These are phyloP conservation scores for Rhipidura dahli DNA, from an alignment of 2,113 vertebrate genomes.

Conservation along the genomic window DNA sequence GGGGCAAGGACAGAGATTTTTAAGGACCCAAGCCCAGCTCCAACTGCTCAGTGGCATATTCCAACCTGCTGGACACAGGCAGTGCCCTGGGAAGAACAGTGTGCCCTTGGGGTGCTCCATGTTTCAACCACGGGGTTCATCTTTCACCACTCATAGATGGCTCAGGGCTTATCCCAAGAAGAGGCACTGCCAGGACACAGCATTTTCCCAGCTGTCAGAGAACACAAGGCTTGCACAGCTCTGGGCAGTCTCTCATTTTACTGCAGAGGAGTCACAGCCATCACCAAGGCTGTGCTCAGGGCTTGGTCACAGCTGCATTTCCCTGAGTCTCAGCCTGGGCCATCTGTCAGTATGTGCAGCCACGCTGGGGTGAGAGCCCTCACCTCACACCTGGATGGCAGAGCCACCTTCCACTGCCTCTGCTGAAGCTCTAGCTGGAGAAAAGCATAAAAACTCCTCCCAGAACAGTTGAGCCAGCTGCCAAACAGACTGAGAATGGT, in stretches of 20 bases:
- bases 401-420: background rate
- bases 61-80: background rate
- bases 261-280: background rate
- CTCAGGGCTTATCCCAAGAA: background rate
- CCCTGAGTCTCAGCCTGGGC: background rate
- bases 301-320: background rate
- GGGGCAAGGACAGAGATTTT: background rate
- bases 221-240: background rate
- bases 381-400: background rate
- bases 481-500: background rate
- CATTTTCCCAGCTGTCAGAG: background rate
- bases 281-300: background rate
- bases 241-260: background rate
- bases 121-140: rapidly evolving
- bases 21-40: background rate
- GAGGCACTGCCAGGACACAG: background rate
- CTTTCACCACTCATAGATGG: background rate
- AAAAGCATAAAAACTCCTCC: background rate
- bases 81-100: background rate
- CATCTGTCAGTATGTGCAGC: background rate
- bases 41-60: background rate
- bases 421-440: background rate
- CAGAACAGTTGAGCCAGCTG: background rate
- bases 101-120: background rate
- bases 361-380: background rate